phyloP scores from a whole-genome alignment of 2,113 vertebrate genomes.

The Pterocles burchelli region DNA sequence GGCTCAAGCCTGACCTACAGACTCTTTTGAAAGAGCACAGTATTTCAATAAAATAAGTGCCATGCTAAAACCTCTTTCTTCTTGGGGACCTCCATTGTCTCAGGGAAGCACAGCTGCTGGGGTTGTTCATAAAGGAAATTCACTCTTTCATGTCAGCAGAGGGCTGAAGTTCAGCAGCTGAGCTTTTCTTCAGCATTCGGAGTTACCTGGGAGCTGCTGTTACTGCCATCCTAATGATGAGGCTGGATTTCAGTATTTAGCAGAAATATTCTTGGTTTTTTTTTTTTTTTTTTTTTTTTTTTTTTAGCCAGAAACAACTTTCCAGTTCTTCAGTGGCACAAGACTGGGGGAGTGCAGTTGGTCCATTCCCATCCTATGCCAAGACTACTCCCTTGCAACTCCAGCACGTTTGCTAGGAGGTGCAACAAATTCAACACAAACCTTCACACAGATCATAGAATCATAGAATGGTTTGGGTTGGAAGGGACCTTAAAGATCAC shows the following conservation, averaged over 20 bases:
- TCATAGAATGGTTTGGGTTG: no score
- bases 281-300: background rate
- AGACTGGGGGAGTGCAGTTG: fast-evolving
- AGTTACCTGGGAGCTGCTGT: background rate
- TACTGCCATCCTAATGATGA: background rate
- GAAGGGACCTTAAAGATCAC: no score
- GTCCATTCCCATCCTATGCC: background rate
- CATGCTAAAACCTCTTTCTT: background rate
- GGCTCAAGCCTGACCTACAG: background rate
- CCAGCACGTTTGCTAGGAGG: background rate
- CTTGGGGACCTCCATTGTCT: background rate
- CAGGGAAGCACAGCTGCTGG: background rate
- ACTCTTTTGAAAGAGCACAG: background rate
- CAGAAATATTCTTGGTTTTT: background rate
- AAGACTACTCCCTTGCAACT: background rate
- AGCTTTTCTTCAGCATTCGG: background rate
- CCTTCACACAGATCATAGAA: background rate
- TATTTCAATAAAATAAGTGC: background rate
- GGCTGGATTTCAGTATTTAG: background rate
- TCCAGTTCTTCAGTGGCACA: background rate
- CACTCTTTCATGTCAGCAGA: background rate
- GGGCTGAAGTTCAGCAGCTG: background rate
- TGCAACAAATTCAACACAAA: background rate
- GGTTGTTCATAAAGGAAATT: background rate
- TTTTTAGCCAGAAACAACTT: background rate